Base-by-base conservation (phyloP, 1,140 invertebrate species). In the Calosoma granatense region DNA sequence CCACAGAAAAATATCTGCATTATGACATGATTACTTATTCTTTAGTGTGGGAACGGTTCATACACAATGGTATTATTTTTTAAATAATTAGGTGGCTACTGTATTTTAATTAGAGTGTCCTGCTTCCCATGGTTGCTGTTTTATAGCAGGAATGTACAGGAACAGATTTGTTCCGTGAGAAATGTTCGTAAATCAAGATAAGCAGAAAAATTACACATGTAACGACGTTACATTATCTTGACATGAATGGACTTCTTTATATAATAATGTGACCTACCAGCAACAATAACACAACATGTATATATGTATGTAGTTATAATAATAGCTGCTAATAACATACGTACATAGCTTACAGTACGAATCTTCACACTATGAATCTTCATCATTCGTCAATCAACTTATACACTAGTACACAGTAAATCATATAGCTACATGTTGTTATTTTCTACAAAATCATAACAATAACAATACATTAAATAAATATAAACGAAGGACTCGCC, bases 81-180 rank as follows among this genome's bases (percentile, higher is more conserved):
- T 6, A 47, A 66, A 66, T 68, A 67, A 68, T 68, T 65, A 61
- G 59, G 58, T 64, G 61, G 61, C 65, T 64, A 60, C 59, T 65
- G 67, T 66, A 68, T 68, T 63, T 68, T 67, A 68, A 68, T 68
- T 63, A 67, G 66, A 57, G 59, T 61, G 57, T 62, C 67, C 59
- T 55, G 59, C 41, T 68, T 67, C 67, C 62, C 65, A 68, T n/a
- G 22, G 22, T 55, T 56, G 58, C 17, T 12, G 9, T 17, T 47
- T 47, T 47, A 47, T 47, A 4, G 17, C 41, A 47, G 41, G 17
- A 47, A 9, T 47, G 41, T 47, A 17, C 9, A 47, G 6, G 41
- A 47, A 47, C 9, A 47, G 41, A 47, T 47, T 47, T 47, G 41
- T 47, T 47, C 41, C 41, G 41, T 47, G 41, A 47, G 41, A 47